These are phyloP conservation scores for Xenus cinereus DNA, from an alignment of 2,113 vertebrate genomes.

Conservation along the genomic window DNA sequence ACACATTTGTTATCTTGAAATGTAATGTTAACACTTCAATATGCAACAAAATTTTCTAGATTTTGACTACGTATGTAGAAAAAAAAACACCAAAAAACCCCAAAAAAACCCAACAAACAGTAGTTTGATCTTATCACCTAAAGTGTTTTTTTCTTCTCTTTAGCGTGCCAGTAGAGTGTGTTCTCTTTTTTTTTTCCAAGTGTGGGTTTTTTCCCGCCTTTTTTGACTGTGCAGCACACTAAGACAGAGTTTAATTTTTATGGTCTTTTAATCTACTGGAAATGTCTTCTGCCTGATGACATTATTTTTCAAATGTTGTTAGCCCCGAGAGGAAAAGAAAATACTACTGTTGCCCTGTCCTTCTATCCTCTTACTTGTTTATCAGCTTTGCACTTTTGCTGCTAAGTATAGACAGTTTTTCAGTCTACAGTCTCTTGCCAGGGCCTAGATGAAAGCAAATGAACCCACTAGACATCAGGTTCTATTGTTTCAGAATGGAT, in stretches of 20 bases:
- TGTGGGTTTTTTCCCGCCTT: not conserved
- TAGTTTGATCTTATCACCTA: not conserved
- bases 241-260: not conserved
- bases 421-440: not conserved
- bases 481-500: not conserved
- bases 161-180: not conserved
- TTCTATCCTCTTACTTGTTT: not conserved
- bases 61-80: not conserved
- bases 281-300: not conserved
- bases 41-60: not conserved
- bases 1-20: not conserved
- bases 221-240: not conserved
- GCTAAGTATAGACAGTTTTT: not conserved
- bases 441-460: not conserved
- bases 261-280: not conserved
- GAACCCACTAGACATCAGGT: not conserved
- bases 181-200: not conserved
- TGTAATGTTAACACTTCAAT: not conserved
- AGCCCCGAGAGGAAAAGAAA: not conserved
- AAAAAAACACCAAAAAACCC: too few species aligned
- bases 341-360: not conserved
- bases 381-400: not conserved
- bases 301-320: not conserved
- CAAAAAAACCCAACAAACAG: too few species aligned
- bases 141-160: not conserved